These are phyloP conservation scores for Meiosimyza platycephala DNA, from an alignment of 2,888 invertebrate genomes.

Conservation along the genomic window DNA sequence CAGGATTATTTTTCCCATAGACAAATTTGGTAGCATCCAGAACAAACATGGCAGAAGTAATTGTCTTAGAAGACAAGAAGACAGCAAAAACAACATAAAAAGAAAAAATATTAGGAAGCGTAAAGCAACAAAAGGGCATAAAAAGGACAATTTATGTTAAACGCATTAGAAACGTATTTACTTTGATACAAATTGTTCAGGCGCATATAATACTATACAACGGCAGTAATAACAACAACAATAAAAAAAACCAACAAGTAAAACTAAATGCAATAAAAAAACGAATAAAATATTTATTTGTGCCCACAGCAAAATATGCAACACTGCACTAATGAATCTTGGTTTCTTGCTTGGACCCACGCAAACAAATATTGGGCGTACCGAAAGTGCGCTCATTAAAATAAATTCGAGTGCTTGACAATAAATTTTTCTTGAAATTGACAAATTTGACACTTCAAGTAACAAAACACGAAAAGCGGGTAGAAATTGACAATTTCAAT, in stretches of 20 bases:
- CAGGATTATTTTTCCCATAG: constrained; percentile 30
- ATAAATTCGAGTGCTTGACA: constrained; percentile 27
- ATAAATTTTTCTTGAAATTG: constrained; percentile 27
- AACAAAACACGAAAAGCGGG: not conserved
- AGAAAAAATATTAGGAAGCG: not conserved
- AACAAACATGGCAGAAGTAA: constrained; percentile 30
- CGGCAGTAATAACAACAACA: not conserved
- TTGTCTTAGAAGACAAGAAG: constrained; percentile 22
- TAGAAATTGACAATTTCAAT: constrained; percentile 5
- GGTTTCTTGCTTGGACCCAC: not conserved
- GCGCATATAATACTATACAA: constrained; percentile 29
- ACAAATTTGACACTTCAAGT: constrained; percentile 32
- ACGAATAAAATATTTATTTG: constrained; percentile 15
- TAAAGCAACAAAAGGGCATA: constrained; percentile 21
- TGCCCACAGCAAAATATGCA: constrained; percentile 12
- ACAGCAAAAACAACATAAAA: constrained; percentile 6
- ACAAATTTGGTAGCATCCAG: constrained; percentile 2
- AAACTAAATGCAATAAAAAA: not conserved
- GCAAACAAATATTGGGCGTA: not conserved
- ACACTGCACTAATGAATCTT: constrained; percentile 11
- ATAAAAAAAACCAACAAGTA: constrained; percentile 9
- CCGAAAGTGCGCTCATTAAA: constrained; percentile 25
- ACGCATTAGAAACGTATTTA: constrained; percentile 32
- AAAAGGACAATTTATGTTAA: constrained; percentile 37
- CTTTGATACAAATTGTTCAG: constrained; percentile 32